Evolutionary conservation across 2,113 vertebrate species (phyloP), one percentile per base, ranked within the genome.

Genomic region (Prionailurus viverrinus): DNA sequence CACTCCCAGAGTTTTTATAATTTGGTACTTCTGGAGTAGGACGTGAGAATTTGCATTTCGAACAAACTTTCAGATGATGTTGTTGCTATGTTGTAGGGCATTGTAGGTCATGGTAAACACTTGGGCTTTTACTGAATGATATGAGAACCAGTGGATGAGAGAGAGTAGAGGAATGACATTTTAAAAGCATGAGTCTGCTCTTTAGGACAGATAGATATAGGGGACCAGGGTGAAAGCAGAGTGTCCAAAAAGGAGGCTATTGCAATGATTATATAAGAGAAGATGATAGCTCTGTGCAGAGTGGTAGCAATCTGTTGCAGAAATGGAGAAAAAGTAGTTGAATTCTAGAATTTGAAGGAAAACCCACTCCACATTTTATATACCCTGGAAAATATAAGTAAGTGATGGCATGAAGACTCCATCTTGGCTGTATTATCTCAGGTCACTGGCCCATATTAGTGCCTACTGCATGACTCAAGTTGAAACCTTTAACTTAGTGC

Each of bases 341-440:
- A 66, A 69, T 87, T 95, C 58, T 89, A n/a, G 80, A 91, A 76
- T 58, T 41, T 71, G 36, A 68, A 94, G 71, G 48, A 89, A 90
- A 92, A 83, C 5, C 1, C 23, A 66, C 11, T 69, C 13, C 4
- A 33, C 78, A 78, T 66, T 58, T 92, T 92, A 11, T 9, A 31
- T 39, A 4, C 0, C 13, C 25, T 87, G 48, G 5, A 82, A 90
- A 96, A 74, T 78, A 5, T 51, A 69, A 73, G n/a, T 73, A 82
- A 90, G n/a, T 45, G 86, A 45, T 58, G n/a, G 65, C 21, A 66
- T 4, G 11, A 53, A 89, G 27, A 83, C 3, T 63, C 19, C 29
- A 7, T 11, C 51, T 85, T 21, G 94, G 27, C 15, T 86, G 4
- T 48, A 0, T 36, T 96, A 4, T 48, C 53, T 87, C 9, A 23